Percentiles rank a stretch among this genome's conserved stretches.
These are phyloP conservation scores for Whitmania pigra DNA, from an alignment of 1,140 invertebrate species.

Conservation along the genomic window DNA sequence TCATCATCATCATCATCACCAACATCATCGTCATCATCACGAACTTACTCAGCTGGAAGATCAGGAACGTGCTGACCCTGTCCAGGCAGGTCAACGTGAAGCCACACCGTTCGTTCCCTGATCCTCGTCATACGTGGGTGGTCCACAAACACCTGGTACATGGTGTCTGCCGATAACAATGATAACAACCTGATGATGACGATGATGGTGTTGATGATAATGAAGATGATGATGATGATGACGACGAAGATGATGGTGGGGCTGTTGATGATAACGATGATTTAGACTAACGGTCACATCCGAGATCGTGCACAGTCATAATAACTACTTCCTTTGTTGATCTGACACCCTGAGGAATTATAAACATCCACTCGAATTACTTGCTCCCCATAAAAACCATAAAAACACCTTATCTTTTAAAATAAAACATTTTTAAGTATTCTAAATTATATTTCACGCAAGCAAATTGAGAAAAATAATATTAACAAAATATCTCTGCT, in stretches of 20 bases:
- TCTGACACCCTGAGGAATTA: conserved; percentile 55
- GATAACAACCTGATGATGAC: background rate
- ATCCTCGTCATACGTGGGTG: conserved; percentile 69
- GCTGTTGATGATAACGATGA: background rate
- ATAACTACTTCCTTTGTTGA: conserved; percentile 66
- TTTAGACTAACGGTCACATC: conserved; percentile 69
- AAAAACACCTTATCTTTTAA: background rate
- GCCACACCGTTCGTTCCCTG: conserved; percentile 68
- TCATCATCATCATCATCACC: background rate
- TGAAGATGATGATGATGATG: conserved; percentile 1
- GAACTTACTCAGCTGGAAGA: conserved; percentile 49
- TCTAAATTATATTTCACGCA: background rate
- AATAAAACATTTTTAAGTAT: background rate
- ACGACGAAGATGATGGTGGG: background rate
- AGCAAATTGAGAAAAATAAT: background rate
- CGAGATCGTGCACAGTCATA: conserved; percentile 75
- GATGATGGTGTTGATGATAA: background rate
- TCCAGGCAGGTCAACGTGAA: conserved; percentile 74
- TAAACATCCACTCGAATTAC: background rate
- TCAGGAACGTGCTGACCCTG: conserved; percentile 66
- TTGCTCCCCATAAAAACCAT: background rate
- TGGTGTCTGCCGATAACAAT: conserved; percentile 37
- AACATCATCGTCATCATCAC: conserved; percentile 4
- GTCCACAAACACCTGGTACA: conserved; percentile 50
- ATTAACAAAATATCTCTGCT: background rate